phyloP scores from a whole-genome alignment of 2,113 vertebrate genomes.

The Castor canadensis region DNA sequence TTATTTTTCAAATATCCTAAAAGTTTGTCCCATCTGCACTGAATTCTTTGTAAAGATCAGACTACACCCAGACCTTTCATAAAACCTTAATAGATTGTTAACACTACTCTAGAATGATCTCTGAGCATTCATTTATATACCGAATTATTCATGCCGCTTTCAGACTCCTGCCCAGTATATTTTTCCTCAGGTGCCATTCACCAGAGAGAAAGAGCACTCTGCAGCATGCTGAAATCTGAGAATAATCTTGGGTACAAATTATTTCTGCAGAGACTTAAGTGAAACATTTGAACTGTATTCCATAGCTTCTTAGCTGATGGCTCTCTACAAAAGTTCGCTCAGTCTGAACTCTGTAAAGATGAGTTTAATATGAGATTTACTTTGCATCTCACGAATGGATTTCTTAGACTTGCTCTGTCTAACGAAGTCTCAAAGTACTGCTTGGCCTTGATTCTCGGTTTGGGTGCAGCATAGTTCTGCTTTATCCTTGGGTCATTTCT shows the following conservation, averaged over 20 bases:
- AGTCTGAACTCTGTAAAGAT: neutral
- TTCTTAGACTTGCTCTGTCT: neutral
- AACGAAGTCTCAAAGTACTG: neutral
- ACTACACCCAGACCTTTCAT: neutral
- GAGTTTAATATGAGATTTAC: neutral
- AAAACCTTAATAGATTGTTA: neutral
- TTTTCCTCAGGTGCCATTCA: neutral
- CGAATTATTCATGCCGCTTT: neutral
- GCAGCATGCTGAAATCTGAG: neutral
- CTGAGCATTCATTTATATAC: neutral
- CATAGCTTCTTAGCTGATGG: neutral
- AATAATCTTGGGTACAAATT: neutral
- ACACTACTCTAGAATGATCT: neutral
- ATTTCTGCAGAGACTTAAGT: neutral
- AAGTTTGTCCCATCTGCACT: neutral
- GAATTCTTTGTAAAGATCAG: neutral
- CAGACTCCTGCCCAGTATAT: neutral
- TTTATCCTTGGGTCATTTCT: neutral
- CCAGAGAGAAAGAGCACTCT: neutral
- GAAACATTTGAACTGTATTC: neutral
- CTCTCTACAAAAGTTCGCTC: neutral
- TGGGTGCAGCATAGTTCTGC: neutral
- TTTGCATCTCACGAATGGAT: neutral
- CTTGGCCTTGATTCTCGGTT: neutral
- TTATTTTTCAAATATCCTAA: slow-evolving; percentile 35